Conservation (phyloP, 1,140 invertebrate species). For the Aricia agestis region DNA sequence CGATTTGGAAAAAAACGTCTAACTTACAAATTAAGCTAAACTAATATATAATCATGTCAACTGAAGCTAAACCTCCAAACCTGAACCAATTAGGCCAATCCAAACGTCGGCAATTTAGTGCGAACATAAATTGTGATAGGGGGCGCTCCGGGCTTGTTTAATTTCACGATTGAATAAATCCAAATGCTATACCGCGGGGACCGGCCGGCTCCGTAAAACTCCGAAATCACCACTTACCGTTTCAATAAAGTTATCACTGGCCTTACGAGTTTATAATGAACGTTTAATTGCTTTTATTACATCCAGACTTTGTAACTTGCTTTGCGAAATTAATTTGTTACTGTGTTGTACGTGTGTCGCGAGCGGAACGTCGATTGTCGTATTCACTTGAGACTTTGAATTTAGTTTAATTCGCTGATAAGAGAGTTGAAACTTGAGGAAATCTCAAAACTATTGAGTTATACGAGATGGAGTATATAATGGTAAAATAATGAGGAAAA, state of each 20-base stretch:
- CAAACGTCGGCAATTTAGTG: slow-evolving; percentile 58
- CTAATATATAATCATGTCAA: background rate
- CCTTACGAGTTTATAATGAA: background rate
- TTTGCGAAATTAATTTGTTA: background rate
- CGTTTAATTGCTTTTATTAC: background rate
- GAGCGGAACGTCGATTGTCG: too few relatives aligned
- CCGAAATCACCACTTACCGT: slow-evolving; percentile 40
- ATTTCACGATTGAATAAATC: slow-evolving; percentile 74
- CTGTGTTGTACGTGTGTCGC: background rate
- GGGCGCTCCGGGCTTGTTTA: slow-evolving; percentile 60
- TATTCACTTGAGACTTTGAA: too few relatives aligned
- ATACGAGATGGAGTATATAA: too few relatives aligned
- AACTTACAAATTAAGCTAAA: background rate
- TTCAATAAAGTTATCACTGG: slow-evolving; percentile 31
- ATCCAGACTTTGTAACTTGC: background rate
- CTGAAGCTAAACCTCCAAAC: background rate
- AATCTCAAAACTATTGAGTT: too few relatives aligned
- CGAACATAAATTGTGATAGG: slow-evolving; percentile 71
- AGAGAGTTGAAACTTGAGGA: too few relatives aligned
- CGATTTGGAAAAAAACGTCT: too few relatives aligned
- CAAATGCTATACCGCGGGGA: slow-evolving; percentile 62
- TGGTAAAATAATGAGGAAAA: too few relatives aligned
- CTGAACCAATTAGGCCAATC: background rate
- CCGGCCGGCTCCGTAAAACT: slow-evolving; percentile 49
- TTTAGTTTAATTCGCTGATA: too few relatives aligned